These are phyloP conservation scores for Pelagia noctiluca DNA, from an alignment of 30 jellyfish, hydroid and myxozoan species.

Conservation along the genomic window DNA sequence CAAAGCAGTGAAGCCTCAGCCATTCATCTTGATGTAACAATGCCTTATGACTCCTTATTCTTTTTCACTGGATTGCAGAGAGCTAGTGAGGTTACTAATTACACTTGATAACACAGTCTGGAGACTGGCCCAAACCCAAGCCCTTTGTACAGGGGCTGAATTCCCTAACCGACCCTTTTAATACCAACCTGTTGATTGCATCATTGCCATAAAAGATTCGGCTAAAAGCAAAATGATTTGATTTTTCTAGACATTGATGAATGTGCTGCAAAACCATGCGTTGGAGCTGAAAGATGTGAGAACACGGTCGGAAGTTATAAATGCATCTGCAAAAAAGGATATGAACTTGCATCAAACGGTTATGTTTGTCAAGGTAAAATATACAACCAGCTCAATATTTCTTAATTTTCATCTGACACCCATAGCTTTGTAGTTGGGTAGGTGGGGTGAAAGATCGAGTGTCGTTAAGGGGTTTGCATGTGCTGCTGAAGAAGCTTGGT, in stretches of 20 bases:
- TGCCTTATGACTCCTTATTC: too few relatives aligned
- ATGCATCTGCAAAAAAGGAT: slow-evolving; percentile 42
- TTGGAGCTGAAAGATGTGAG: slow-evolving; percentile 17
- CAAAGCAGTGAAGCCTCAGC: too few relatives aligned
- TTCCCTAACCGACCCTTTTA: background rate
- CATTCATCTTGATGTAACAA: too few relatives aligned
- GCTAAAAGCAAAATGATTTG: background rate
- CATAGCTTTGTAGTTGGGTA: background rate
- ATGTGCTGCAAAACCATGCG: slow-evolving; percentile 41
- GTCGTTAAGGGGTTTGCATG: background rate
- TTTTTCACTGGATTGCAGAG: too few relatives aligned
- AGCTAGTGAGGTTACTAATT: background rate
- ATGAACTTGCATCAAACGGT: slow-evolving; percentile 15
- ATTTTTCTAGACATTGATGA: slow-evolving; percentile 48
- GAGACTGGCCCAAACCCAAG: background rate
- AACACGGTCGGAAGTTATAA: slow-evolving; percentile 29
- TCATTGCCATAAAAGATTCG: background rate
- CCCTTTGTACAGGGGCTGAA: background rate
- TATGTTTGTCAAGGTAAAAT: slow-evolving; percentile 33
- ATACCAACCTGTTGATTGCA: background rate
- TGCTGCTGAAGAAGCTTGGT: background rate
- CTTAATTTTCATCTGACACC: background rate
- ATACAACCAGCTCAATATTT: background rate
- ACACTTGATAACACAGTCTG: background rate
- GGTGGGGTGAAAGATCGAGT: background rate